A percentile compares a stretch with the other conserved stretches of the same genome.
Evolutionary conservation across 2,113 vertebrate species (phyloP).

Genomic region (Rhabdornis inornatus): DNA sequence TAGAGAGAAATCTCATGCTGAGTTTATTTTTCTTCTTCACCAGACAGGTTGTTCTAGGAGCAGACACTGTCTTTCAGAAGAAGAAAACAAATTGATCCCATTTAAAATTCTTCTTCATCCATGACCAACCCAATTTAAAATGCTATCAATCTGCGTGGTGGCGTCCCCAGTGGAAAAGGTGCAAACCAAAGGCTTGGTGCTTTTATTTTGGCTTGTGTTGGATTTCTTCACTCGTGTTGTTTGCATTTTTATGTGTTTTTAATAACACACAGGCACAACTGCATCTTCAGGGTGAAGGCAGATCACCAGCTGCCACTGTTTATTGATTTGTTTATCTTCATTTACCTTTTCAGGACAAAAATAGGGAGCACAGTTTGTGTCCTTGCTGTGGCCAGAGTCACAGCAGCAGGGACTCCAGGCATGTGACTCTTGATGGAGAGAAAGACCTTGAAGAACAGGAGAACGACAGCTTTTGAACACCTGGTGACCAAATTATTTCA

Average conservation of each 20-base stretch:
- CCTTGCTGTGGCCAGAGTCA: background rate
- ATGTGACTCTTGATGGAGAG: background rate
- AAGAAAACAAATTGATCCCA: slow-evolving; percentile 11
- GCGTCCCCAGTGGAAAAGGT: background rate
- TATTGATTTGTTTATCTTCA: slow-evolving; percentile 41
- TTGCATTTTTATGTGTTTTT: background rate
- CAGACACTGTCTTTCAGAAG: background rate
- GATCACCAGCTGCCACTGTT: slow-evolving; percentile 34
- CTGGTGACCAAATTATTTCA: background rate
- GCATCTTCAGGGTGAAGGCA: background rate
- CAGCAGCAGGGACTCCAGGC: background rate
- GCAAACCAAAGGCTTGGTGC: background rate
- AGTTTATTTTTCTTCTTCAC: background rate
- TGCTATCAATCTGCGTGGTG: background rate
- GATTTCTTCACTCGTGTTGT: background rate
- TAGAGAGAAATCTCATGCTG: background rate
- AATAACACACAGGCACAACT: background rate
- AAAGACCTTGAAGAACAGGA: background rate
- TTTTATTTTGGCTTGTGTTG: background rate
- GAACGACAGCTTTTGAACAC: background rate
- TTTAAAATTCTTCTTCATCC: slow-evolving; percentile 21
- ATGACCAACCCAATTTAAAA: background rate
- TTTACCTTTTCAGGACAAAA: slow-evolving; percentile 1
- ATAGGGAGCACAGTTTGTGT: background rate
- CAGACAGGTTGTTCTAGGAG: background rate